Base-by-base conservation (phyloP, 2,888 invertebrate species). In the Malacosoma neustria region DNA sequence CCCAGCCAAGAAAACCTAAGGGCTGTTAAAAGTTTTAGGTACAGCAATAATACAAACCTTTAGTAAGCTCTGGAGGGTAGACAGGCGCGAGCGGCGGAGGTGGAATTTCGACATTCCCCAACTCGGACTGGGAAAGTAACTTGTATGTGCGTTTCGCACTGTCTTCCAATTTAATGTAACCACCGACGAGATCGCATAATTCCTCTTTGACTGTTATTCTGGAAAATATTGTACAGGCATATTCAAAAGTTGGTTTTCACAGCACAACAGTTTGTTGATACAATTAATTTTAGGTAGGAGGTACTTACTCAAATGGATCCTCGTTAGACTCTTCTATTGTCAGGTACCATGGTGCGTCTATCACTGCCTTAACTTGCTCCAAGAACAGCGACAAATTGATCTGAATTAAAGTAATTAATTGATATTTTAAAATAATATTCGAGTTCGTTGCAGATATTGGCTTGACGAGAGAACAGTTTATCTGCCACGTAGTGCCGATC, bases 141-240 rank as follows among this genome's bases (percentile, higher is more conserved):
- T 62, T 65, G 47, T 77, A 87, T 7, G 53, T 49, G 0, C 63
- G 48, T 2, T 57, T 56, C 1, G 61, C 47, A 30, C 76, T 77
- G 5, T 79, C 65, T 34, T 79, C 67, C 31, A 89, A 40, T 4
- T 64, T 61, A n/a, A 87, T 67, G 45, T 79, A 87, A 38, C 82
- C 72, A 33, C 61, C 61, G 4, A 87, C 44, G 12, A 64, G 41
- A n/a, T 65, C 46, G 40, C 72, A 62, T 2, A 87, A 39, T 13
- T 74, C 70, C 29, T 75, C 64, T 41, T 88, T 80, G 1, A 84
- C 68, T 4, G 55, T 53, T 14, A 87, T 61, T 44, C 88, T 87
- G 50, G 46, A 44, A 29, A 41, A 37, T 29, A 37, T 38, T n/a
- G n/a, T n/a, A n/a, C n/a, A n/a, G n/a, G n/a, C n/a, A n/a, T n/a